Conservation (phyloP, 1,140 invertebrate species). For the Cotesia typhae region DNA sequence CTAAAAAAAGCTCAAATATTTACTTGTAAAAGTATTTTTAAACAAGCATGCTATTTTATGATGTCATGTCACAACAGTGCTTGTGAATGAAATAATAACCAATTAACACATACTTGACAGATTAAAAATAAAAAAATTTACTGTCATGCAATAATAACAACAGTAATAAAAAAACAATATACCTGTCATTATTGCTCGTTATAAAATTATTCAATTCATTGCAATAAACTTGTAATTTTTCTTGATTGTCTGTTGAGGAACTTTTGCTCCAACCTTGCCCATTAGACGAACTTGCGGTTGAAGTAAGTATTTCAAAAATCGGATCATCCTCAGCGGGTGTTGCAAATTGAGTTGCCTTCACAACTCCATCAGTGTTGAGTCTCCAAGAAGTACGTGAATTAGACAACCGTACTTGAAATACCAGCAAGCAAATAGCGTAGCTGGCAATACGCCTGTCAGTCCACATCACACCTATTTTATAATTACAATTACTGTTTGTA, state of each 20-base stretch:
- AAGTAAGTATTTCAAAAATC: conserved; percentile 59
- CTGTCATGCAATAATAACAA: conserved; percentile 34
- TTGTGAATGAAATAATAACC: too few species aligned
- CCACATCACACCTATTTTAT: conserved; percentile 40
- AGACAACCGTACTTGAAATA: conserved; percentile 57
- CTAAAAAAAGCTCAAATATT: too few species aligned
- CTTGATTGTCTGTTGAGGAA: conserved; percentile 48
- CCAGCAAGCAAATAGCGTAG: conserved; percentile 56
- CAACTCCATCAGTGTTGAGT: conserved; percentile 57
- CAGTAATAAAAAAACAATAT: conserved; percentile 33
- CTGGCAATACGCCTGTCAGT: conserved; percentile 48
- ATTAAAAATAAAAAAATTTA: background rate
- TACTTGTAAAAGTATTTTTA: conserved; percentile 12
- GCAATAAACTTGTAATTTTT: conserved; percentile 57
- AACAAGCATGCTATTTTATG: background rate
- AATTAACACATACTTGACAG: too few species aligned
- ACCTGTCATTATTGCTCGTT: conserved; percentile 53
- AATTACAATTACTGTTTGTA: background rate
- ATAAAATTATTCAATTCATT: conserved; percentile 56
- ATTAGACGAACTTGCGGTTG: conserved; percentile 47
- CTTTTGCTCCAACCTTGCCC: conserved; percentile 60
- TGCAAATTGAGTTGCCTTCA: conserved; percentile 54
- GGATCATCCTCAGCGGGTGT: conserved; percentile 53
- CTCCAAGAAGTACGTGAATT: conserved; percentile 62
- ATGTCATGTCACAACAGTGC: background rate